Evolutionary conservation across 2,888 invertebrate genomes (phyloP), one percentile per base, ranked within the genome.

Genomic region (Limenitis camilla): DNA sequence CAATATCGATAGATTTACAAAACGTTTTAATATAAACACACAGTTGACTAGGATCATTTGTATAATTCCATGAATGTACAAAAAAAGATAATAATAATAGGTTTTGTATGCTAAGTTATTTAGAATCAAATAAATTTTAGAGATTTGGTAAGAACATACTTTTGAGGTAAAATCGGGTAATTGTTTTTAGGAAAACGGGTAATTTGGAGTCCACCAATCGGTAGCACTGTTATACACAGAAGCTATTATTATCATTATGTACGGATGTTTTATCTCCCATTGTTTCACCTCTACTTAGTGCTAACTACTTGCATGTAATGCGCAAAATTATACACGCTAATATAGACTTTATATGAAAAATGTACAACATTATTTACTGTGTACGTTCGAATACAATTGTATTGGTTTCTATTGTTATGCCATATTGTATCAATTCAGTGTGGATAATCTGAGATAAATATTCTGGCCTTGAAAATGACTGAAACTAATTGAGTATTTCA

Each of bases 381-480:
- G 42, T 10, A 9, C 8, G 35, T 32, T 47, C 35, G 31, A 55
- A 49, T 49, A 45, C 54, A 39, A 60, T 61, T 61, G 60, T 62
- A 55, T 59, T 49, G 45, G 49, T 53, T 55, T 36, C 54, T 44
- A 59, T 59, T 62, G 62, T 62, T 50, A 52, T 47, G 35, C 47
- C 53, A 56, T 52, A 56, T 52, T 55, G 54, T 61, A 57, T 60
- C 60, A 61, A 62, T 65, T 56, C 44, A 48, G 56, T 61, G 59
- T 64, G 56, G 50, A 76, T 78, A 81, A 83, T 81, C 72, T 61
- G 66, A 65, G 69, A 76, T 81, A 76, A 76, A 76, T 75, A 73
- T 72, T 71, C 55, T 49, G 52, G 58, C 73, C 76, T 76, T 76
- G 71, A 69, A 67, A 67, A 59, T 55, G 61, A 62, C 65, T 67